phyloP scores from a whole-genome alignment of 2,888 invertebrate genomes.

The Philonicus albiceps region DNA sequence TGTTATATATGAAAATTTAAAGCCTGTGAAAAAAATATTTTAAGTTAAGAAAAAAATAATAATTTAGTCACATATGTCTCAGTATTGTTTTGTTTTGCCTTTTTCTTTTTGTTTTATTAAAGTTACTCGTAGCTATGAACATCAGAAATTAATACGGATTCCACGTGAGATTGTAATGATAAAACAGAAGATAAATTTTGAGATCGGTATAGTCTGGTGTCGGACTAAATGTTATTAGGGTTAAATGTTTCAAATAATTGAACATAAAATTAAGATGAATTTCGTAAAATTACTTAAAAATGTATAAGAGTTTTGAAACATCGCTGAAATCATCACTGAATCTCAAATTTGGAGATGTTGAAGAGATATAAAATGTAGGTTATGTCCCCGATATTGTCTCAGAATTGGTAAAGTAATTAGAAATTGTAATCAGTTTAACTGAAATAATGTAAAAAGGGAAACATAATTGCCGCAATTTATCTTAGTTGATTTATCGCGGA shows the following conservation, averaged over 20 bases:
- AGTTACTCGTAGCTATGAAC: constrained; percentile 39
- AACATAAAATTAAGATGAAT: background rate
- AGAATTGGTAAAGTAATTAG: background rate
- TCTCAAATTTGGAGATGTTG: background rate
- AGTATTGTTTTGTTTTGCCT: no score
- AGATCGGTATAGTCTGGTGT: constrained; percentile 36
- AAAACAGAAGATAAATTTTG: background rate
- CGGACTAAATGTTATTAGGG: constrained; percentile 8
- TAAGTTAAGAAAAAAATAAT: background rate
- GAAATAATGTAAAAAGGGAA: background rate
- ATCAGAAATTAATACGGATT: constrained; percentile 49
- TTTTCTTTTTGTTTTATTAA: no score
- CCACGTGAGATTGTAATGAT: constrained; percentile 33
- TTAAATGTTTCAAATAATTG: constrained; percentile 1
- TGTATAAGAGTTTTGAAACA: background rate
- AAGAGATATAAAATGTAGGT: background rate
- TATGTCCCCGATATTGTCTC: background rate
- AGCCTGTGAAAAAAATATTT: background rate
- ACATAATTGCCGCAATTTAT: background rate
- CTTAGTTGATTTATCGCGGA: background rate
- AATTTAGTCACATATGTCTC: background rate
- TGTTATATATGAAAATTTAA: background rate
- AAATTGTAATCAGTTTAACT: constrained; percentile 10
- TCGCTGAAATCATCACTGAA: background rate
- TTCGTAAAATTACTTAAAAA: background rate